phyloP scores from a whole-genome alignment of 2,888 invertebrate species.

The Macrosoma leucophasiata region DNA sequence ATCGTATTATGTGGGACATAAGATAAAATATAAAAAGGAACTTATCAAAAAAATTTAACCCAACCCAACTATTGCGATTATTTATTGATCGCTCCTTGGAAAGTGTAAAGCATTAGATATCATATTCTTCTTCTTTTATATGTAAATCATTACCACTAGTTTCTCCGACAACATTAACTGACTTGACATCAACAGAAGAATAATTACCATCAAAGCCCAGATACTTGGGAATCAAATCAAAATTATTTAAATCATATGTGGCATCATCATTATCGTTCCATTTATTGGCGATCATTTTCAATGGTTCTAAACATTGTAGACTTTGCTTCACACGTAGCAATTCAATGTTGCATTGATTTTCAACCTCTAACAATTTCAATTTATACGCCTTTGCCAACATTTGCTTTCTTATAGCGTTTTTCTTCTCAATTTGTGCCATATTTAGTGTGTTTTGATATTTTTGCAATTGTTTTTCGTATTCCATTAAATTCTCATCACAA shows the following conservation, averaged over 20 bases:
- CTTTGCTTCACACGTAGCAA: slow-evolving; percentile 62
- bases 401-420: slow-evolving; percentile 62
- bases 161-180: too few species aligned
- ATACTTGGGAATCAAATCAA: slow-evolving; percentile 52
- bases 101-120: too few species aligned
- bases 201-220: slow-evolving; percentile 47
- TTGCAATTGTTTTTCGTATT: slow-evolving; percentile 64
- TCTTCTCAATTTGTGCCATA: slow-evolving; percentile 64
- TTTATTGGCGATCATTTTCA: slow-evolving; percentile 56
- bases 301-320: slow-evolving; percentile 60
- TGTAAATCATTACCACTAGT: too few species aligned
- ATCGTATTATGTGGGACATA: too few species aligned
- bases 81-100: too few species aligned
- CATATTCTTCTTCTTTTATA: too few species aligned
- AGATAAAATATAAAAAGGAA: too few species aligned
- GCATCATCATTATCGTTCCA: slow-evolving; percentile 49
- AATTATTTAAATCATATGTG: slow-evolving; percentile 44
- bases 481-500: slow-evolving; percentile 56
- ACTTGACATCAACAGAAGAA: too few species aligned
- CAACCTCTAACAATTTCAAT: slow-evolving; percentile 60
- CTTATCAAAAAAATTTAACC: too few species aligned
- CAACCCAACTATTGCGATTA: too few species aligned
- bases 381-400: slow-evolving; percentile 66
- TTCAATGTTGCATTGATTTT: slow-evolving; percentile 68
- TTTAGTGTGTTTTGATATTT: slow-evolving; percentile 62